Conservation (phyloP, 2,113 vertebrate genomes). For the Otus sunia region DNA sequence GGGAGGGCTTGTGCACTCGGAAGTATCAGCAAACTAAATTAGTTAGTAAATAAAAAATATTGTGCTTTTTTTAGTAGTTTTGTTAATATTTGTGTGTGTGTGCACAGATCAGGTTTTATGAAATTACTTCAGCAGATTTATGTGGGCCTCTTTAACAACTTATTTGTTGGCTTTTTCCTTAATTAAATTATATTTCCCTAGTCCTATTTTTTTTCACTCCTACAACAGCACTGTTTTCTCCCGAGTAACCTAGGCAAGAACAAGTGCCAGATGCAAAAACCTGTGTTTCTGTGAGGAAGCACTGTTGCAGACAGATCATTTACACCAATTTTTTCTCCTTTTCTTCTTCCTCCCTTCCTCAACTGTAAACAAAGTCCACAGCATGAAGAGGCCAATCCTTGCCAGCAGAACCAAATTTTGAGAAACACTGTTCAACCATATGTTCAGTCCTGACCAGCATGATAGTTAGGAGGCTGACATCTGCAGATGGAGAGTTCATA, state of each 20-base stretch:
- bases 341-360: background rate
- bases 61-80: background rate
- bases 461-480: conserved; percentile 23
- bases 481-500: conserved; percentile 33
- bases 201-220: background rate
- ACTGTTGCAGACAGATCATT: background rate
- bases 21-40: background rate
- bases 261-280: conserved; percentile 25
- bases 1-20: background rate
- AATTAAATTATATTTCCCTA: background rate
- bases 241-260: background rate
- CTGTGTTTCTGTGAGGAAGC: background rate
- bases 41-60: background rate
- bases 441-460: conserved; percentile 41
- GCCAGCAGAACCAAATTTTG: conserved; percentile 46
- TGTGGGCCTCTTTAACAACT: background rate
- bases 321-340: background rate
- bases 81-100: background rate
- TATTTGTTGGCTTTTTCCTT: background rate
- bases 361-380: conserved; percentile 26
- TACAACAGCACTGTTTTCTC: background rate
- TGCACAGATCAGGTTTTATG: background rate
- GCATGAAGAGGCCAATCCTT: conserved; percentile 53
- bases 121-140: background rate
- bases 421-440: conserved; percentile 38